These are phyloP conservation scores for Ctenomys sociabilis DNA, from an alignment of 2,113 vertebrate genomes.

Conservation along the genomic window DNA sequence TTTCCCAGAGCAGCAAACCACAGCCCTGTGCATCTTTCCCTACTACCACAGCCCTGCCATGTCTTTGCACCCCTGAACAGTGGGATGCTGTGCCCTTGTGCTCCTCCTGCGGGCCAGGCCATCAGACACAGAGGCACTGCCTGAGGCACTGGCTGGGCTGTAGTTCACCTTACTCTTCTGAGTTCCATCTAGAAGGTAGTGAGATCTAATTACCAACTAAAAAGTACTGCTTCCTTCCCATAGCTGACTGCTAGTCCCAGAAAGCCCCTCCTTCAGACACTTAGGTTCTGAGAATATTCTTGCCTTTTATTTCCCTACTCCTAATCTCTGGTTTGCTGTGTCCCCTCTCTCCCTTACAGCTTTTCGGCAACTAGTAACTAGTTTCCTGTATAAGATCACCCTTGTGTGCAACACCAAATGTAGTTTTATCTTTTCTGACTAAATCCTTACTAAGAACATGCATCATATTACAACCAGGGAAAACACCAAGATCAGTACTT, in stretches of 20 bases:
- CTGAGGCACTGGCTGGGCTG: background rate
- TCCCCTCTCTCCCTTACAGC: background rate
- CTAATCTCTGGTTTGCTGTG: background rate
- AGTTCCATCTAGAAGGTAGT: background rate
- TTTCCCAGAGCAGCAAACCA: background rate
- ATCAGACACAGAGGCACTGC: background rate
- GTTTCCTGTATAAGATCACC: background rate
- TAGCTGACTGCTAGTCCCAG: background rate
- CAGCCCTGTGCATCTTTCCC: background rate
- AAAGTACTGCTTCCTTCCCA: background rate
- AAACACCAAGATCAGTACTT: background rate
- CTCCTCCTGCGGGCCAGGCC: too few relatives aligned
- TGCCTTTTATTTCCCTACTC: background rate
- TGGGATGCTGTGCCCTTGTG: background rate
- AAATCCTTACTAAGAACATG: background rate
- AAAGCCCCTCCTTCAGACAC: background rate
- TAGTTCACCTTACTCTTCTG: background rate
- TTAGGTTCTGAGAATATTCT: background rate
- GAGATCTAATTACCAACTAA: background rate
- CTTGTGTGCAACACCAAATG: background rate
- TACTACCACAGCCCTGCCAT: background rate
- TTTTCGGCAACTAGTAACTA: background rate
- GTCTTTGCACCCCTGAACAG: background rate
- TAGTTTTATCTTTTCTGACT: background rate
- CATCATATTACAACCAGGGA: background rate